Base-by-base conservation (phyloP, 2,797 vertebrate species). In the Macropodus opercularis region DNA sequence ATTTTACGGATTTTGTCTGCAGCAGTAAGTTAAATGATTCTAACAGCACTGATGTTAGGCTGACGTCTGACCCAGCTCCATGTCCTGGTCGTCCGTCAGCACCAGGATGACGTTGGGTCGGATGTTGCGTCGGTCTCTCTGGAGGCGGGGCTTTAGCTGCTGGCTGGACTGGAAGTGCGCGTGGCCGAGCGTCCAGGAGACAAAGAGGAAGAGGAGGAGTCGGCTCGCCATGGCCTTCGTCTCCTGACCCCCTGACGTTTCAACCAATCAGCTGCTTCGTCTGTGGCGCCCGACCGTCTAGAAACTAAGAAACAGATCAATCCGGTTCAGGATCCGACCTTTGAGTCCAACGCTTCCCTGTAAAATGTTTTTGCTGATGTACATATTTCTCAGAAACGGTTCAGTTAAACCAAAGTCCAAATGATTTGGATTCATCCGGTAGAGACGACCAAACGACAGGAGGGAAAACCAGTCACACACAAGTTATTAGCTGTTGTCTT, bases 101-200 rank as follows among this genome's bases (percentile, higher is more conserved):
- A 99, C 92, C 41, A 98, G 94, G 86, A 98, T 96, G 89, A 99
- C 94, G 91, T 99, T 99, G n/a, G 97, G 96, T 5, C 96, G 93
- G 85, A 99, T 99, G 86, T 98, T 99, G 58, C 95, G 93, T 14
- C 96, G 92, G 83, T 99, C 97, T 61, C 96, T 93, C 87, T 97
- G 96, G 76, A 95, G 94, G 77, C 95, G 93, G 79, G 95, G 93
- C 75, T 96, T 98, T 80, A 95, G 89, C 49, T 93, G 95, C 61
- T 94, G 96, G 60, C 90, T 92, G 10, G 94, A 90, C 69, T 90
- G 89, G 83, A 96, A 92, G 21, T 93, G 91, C 48, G 92, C 91
- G 3, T 92, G 89, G 69, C 93, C 73, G 17, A 94, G 83, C 3
- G 83, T 86, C 70, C 92, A 72, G 1, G 90, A 59, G 38, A 82